Evolutionary conservation across 1,140 invertebrate species (phyloP), one percentile per base, ranked within the genome.

Genomic region (Oedothorax gibbosus): DNA sequence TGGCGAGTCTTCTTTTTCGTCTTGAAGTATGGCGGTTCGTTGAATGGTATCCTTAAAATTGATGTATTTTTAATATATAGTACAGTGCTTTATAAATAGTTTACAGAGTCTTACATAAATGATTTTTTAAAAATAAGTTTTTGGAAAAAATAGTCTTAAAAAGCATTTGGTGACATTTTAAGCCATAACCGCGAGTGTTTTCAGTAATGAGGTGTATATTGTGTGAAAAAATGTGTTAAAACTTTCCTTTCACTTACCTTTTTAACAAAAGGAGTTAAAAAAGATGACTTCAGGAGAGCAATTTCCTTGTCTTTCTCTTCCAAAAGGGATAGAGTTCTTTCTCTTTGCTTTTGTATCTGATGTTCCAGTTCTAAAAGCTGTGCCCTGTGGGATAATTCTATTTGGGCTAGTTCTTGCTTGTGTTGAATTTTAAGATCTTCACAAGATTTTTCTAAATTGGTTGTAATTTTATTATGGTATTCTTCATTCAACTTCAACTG

Each of bases 261-360:
- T 88, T 89, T 8, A 86, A 87, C 69, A 85, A 87, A 75, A 90
- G 90, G 57, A 69, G 72, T 54, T 51, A 76, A n/a, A 35, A 75
- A 79, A 56, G 68, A 62, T 15, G 92, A 90, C 87, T 93, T 93
- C 15, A 95, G 88, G 1, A 93, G 91, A 66, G 93, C 90, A 62
- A 97, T 94, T 88, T 96, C 95, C 86, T 93, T 92, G 87, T 96
- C 95, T 76, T 96, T 95, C 87, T 96, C 95, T 51, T 94, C 93
- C 8, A 97, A 89, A 9, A 96, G 89, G 3, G 92, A 92, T 9
- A 96, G 90, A 15, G 95, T 95, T 73, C 95, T 90, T 76, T 95
- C 94, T 18, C 95, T 90, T 88, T 96, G 96, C 78, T 94, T 93
- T 65, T 93, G 91, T n/a, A 96, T 89, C 88, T 96, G 94, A 71